Evolutionary conservation across 2,113 vertebrate genomes (phyloP).

Genomic region (Paramisgurnus dabryanus): DNA sequence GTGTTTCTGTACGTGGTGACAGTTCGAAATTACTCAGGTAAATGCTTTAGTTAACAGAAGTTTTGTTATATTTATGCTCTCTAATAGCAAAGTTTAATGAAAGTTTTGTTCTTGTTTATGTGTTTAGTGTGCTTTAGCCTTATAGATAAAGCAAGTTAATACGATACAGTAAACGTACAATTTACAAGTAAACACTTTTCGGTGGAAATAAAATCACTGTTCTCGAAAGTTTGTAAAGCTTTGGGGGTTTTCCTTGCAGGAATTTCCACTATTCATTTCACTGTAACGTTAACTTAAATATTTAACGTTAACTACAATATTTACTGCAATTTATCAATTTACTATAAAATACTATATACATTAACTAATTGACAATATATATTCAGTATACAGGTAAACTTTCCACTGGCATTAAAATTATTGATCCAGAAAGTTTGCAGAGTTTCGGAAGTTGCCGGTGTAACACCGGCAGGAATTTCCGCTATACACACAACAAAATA

Average conservation of each 20-base stretch:
- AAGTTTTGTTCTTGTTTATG: background rate
- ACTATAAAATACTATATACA: no score
- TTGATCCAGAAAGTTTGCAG: background rate
- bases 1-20: background rate
- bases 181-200: background rate
- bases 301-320: no score
- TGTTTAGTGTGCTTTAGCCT: background rate
- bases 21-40: background rate
- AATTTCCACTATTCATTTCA: background rate
- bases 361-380: no score
- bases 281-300: no score
- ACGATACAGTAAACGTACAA: background rate
- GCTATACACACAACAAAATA: background rate
- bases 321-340: no score
- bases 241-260: no score
- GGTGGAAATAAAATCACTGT: no score
- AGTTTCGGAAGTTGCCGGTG: no score
- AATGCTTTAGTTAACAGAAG: background rate
- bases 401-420: background rate
- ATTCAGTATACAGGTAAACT: no score
- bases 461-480: background rate
- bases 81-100: background rate
- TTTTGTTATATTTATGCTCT: background rate
- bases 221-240: background rate
- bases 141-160: no score